Evolutionary conservation across 2,888 invertebrate genomes (phyloP), one percentile per base, ranked within the genome.

Genomic region (Meandrusa payeni): DNA sequence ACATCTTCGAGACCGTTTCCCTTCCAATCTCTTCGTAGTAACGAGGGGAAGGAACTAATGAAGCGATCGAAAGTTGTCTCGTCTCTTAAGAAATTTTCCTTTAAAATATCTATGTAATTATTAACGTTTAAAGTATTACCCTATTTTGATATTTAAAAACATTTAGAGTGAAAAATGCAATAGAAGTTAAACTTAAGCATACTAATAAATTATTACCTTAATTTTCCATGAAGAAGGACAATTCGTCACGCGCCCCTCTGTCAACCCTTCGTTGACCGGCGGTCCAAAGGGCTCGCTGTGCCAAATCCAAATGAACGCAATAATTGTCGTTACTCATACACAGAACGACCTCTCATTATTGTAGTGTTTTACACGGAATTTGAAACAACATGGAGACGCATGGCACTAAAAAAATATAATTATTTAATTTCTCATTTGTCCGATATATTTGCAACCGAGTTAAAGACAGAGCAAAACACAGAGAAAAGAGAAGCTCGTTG

Each of bases 241-340:
- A 73, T 80, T 68, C 64, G 77, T 81, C 78, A 78, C 74, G 68
- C 59, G 57, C 64, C 72, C 63, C 59, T 51, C 52, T 62, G 59
- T 68, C 69, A 81, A 77, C 81, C 81, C 78, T 78, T 48, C 57
- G 50, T 45, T 45, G 61, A 54, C 59, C 61, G 57, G 55, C 59
- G 74, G 66, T 69, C 66, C 57, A 64, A 64, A 63, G 62, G 63
- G 64, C 67, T 46, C 67, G 63, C 62, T 80, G 81, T 85, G 85
- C 76, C 70, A 79, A 81, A 82, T 82, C 72, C 71, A 86, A 87
- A 87, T 82, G 87, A 87, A 87, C 76, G 85, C 64, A 86, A 87
- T 87, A 83, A 86, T 86, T 85, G 79, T 70, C 69, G 64, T 66
- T 74, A 72, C 64, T 74, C 69, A 61, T 57, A 57, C 55, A 40